Evolutionary conservation across 2,888 invertebrate genomes (phyloP).

Genomic region (Hirtodrosophila histrioides): DNA sequence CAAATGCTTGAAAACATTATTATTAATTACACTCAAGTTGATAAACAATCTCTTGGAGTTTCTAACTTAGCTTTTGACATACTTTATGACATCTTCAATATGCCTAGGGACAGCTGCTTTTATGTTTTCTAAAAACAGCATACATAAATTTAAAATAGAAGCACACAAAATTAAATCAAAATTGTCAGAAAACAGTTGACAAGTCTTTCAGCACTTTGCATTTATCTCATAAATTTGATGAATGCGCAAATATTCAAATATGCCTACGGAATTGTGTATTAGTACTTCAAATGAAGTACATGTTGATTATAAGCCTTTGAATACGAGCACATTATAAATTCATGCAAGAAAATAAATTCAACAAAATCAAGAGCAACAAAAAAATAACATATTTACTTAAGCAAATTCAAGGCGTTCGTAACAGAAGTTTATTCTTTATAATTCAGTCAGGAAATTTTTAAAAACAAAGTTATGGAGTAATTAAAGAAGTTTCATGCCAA

Average conservation of each 20-base stretch:
- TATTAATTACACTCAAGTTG: not conserved
- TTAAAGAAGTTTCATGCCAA: too few species aligned
- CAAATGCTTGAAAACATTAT: conserved; percentile 12
- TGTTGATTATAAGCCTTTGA: conserved; percentile 52
- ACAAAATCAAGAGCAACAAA: conserved; percentile 10
- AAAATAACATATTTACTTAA: conserved; percentile 16
- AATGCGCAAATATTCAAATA: conserved; percentile 45
- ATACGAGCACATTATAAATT: conserved; percentile 31
- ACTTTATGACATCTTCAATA: too few species aligned
- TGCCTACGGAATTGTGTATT: conserved; percentile 32
- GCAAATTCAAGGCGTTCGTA: conserved; percentile 5
- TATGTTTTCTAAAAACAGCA: too few species aligned
- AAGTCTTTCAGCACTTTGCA: conserved; percentile 16
- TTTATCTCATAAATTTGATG: conserved; percentile 40
- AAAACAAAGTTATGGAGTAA: conserved; percentile 10
- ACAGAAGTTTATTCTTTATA: not conserved
- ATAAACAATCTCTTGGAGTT: too few species aligned
- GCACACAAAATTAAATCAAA: too few species aligned
- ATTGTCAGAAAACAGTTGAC: conserved; percentile 17
- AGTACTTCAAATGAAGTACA: conserved; percentile 28
- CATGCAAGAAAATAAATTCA: conserved; percentile 14
- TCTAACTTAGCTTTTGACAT: too few species aligned
- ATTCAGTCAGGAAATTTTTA: not conserved
- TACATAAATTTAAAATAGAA: too few species aligned
- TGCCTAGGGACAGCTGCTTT: too few species aligned